Evolutionary conservation across 2,888 invertebrate species (phyloP).

Genomic region (Calameuta filiformis): DNA sequence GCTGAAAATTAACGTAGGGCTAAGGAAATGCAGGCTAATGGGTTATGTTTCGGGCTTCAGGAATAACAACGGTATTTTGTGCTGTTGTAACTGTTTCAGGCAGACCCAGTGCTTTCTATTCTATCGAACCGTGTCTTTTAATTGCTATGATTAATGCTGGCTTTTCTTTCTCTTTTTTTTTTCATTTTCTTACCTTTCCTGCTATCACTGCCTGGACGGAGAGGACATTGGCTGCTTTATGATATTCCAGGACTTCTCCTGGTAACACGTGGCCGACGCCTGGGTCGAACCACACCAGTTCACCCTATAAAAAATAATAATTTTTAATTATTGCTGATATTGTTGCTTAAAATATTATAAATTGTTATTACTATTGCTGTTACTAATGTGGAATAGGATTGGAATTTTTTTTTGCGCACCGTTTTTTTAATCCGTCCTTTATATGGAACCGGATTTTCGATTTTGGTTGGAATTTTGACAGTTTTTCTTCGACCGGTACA

Average conservation of each 20-base stretch:
- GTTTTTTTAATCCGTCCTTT: background rate
- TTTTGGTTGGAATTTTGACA: background rate
- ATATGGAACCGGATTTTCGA: background rate
- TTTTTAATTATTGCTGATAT: background rate
- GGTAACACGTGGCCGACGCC: slow-evolving; percentile 91
- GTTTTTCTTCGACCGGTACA: slow-evolving; percentile 55
- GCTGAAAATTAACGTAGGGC: slow-evolving; percentile 42
- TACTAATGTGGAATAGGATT: background rate
- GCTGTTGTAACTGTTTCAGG: slow-evolving; percentile 39
- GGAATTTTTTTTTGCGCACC: background rate
- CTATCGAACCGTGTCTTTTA: slow-evolving; percentile 20
- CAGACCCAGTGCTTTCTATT: slow-evolving; percentile 26
- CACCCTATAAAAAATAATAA: slow-evolving; percentile 69
- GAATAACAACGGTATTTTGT: slow-evolving; percentile 22
- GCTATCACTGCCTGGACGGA: slow-evolving; percentile 90
- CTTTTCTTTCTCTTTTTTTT: slow-evolving; percentile 9
- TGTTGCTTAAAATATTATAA: background rate
- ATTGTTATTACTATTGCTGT: background rate
- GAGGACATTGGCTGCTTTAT: slow-evolving; percentile 89
- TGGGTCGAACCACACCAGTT: slow-evolving; percentile 95
- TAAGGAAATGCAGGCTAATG: slow-evolving; percentile 60
- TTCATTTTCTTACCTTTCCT: slow-evolving; percentile 75
- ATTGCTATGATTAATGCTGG: background rate
- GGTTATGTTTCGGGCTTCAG: slow-evolving; percentile 55
- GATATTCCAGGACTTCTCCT: slow-evolving; percentile 90